These are phyloP conservation scores for Delichon dasypus DNA, from an alignment of 2,797 vertebrate species.

Conservation along the genomic window DNA sequence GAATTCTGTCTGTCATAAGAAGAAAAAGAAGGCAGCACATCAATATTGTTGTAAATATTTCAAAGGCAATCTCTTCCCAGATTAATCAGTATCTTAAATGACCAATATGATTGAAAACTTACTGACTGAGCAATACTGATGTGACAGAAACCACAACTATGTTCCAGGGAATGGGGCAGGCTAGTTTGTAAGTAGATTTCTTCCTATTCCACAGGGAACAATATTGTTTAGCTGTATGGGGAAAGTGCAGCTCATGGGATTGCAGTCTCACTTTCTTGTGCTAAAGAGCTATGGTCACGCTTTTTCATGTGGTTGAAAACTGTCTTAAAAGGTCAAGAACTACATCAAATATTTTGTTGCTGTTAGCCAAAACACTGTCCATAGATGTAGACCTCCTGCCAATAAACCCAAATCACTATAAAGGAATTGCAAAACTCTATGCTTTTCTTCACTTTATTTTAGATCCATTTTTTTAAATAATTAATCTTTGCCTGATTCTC, in stretches of 20 bases:
- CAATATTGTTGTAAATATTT: background rate
- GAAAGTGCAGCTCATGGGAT: background rate
- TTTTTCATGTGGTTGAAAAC: background rate
- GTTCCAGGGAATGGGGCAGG: background rate
- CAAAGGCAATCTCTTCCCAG: background rate
- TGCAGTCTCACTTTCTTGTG: background rate
- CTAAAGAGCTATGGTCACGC: background rate
- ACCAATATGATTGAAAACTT: background rate
- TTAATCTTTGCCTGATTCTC: background rate
- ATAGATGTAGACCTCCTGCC: background rate
- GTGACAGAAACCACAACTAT: background rate
- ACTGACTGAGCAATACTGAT: background rate
- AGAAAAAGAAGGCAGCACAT: background rate
- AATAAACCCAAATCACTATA: background rate
- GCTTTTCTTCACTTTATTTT: background rate
- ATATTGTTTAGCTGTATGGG: background rate
- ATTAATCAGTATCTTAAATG: background rate
- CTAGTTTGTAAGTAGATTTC: background rate
- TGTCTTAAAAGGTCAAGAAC: background rate
- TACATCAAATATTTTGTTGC: background rate
- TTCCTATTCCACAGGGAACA: background rate
- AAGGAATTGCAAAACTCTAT: background rate
- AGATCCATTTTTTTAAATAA: fast-evolving
- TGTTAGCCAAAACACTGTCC: background rate
- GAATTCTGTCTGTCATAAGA: background rate